Conservation (phyloP, 2,797 vertebrate genomes). For the Acrocephalus scirpaceus region DNA sequence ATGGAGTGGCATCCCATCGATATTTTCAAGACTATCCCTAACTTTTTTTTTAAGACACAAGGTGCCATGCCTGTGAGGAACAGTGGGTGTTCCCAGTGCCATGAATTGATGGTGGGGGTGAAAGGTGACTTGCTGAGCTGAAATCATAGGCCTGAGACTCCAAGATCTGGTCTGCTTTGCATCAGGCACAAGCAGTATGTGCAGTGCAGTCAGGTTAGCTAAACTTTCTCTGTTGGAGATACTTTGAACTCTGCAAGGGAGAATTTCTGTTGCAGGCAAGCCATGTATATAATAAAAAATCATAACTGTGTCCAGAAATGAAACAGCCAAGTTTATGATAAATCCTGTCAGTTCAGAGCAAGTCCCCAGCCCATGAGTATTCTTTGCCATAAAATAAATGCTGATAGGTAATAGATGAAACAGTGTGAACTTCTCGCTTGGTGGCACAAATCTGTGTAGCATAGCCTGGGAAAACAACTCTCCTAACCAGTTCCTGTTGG, state of each 20-base stretch:
- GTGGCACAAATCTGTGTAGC: background rate
- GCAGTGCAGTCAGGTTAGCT: background rate
- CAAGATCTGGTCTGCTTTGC: background rate
- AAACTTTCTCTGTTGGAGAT: background rate
- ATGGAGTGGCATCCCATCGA: background rate
- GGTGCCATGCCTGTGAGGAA: background rate
- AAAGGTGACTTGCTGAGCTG: background rate
- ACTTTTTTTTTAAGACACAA: background rate
- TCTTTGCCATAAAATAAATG: background rate
- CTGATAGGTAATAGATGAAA: background rate
- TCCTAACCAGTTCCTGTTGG: background rate
- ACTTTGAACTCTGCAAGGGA: constrained; percentile 8
- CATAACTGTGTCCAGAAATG: background rate
- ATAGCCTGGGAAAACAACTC: background rate
- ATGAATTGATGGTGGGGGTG: background rate
- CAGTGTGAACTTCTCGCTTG: background rate
- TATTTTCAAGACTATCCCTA: background rate
- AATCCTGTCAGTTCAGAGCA: background rate
- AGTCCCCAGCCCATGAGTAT: background rate
- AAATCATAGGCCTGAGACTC: background rate
- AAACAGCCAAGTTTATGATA: background rate
- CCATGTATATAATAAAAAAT: background rate
- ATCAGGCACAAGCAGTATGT: background rate
- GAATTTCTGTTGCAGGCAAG: background rate
- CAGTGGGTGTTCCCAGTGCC: background rate